Evolutionary conservation across 2,888 invertebrate genomes (phyloP).

Genomic region (Exocentrus adspersus): DNA sequence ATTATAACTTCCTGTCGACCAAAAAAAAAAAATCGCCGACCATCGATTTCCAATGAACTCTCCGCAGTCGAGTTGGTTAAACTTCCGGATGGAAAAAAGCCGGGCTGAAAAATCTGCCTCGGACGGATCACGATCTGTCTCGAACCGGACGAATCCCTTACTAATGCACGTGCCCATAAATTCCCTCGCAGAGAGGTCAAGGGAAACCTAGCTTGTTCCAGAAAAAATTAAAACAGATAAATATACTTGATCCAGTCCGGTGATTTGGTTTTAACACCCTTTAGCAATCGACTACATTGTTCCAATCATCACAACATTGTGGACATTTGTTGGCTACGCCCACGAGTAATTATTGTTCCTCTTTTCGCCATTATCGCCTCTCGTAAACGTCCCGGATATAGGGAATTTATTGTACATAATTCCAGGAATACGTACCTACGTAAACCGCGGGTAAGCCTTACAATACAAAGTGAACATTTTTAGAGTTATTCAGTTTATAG

Average conservation of each 20-base stretch:
- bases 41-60: background rate
- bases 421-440: too few relatives aligned
- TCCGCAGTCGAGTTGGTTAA: background rate
- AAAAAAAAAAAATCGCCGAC: background rate
- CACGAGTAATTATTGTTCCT: conserved; percentile 37
- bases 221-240: too few relatives aligned
- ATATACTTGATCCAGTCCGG: too few relatives aligned
- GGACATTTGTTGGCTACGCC: conserved; percentile 34
- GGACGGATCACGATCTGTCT: background rate
- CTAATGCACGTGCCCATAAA: conserved; percentile 12
- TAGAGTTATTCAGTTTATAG: too few relatives aligned
- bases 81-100: background rate
- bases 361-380: conserved; percentile 37
- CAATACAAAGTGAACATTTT: too few relatives aligned
- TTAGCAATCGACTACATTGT: too few relatives aligned
- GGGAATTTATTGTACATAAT: conserved; percentile 39
- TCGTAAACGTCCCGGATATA: conserved; percentile 38
- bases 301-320: too few relatives aligned
- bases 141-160: conserved; percentile 9
- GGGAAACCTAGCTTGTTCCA: background rate
- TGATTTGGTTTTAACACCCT: too few relatives aligned
- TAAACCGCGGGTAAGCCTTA: too few relatives aligned
- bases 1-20: background rate
- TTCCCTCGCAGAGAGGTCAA: background rate
- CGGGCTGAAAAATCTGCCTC: conserved; percentile 5